Evolutionary conservation across 2,797 vertebrate genomes (phyloP), one percentile per base, ranked within the genome.

Genomic region (Allochrocebus solatus): DNA sequence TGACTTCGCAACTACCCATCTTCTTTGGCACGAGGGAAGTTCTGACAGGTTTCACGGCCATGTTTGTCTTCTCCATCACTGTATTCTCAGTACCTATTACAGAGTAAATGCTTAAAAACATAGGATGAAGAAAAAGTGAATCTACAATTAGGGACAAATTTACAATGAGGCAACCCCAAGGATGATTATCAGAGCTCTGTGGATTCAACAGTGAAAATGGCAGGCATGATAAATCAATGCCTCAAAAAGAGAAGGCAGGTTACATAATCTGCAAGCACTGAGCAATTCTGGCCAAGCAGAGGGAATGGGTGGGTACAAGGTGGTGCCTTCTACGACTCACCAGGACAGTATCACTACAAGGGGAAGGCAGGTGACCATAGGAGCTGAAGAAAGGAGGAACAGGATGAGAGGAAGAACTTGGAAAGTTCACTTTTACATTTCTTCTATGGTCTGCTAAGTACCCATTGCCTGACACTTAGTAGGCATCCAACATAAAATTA

Each of bases 251-350:
- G 59, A 91, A 67, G 5, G 26, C 16, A 67, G 9, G 10, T 30
- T 30, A 48, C 21, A 22, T 41, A 3, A 70, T 67, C 13, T 17
- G 33, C 21, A 76, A 41, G 17, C 50, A 57, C 1, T n/a, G 19
- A 11, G 53, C 30, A 26, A n/a, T 30, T 70, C 67, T 3, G n/a
- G 19, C 13, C 33, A 78, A 78, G 57, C 48, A 89, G 36, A 57
- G 22, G 50, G 22, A 11, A 2, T 36, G 4, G 16, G 36, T 8
- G 16, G 8, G 3, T 30, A 13, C 22, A 59, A n/a, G 16, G 11
- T 8, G 5, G 4, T 39, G 36, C 16, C 13, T 10, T 24, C 19
- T 5, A 12, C n/a, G 0, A 4, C 22, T 72, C 33, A 70, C 2
- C 11, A 70, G 57, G 41, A 64, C 33, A 67, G 26, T 28, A 16